Evolutionary conservation across 2,113 vertebrate species (phyloP), one percentile per base, ranked within the genome.

Genomic region (Aleadryas rufinucha): DNA sequence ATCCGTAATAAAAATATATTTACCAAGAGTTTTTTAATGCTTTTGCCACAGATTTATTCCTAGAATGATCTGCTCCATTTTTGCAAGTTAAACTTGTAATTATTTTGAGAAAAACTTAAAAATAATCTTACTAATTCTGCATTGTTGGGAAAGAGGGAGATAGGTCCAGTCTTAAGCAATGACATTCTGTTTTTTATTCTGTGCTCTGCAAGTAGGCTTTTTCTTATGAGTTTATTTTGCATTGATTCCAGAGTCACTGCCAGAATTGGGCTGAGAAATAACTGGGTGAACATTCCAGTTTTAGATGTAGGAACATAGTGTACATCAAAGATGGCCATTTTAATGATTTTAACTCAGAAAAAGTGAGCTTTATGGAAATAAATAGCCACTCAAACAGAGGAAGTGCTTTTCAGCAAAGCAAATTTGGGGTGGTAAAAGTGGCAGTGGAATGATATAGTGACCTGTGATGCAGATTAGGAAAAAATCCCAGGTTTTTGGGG

Each of bases 221-320:
- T 77, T 16, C 53, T 59, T 80, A 16, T n/a, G 47, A 50, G 44
- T 75, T 87, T 87, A 35, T 64, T 89, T 93, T 64, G 35, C n/a
- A 4, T 22, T 65, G 37, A 70, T 69, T 90, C 33, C 22, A 42
- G 70, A 56, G 26, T 49, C 26, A 9, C 31, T 88, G 63, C 31
- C 37, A 50, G 37, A 57, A 80, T 6, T 77, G 7, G 4, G 31
- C 26, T 85, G 70, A 76, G 75, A 77, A 84, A 16, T 61, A 69
- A 66, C 41, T 28, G 37, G 30, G 20, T 0, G 0, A 79, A 49
- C 2, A 8, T 17, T 59, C 68, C 30, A 27, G 6, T 74, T 94
- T 77, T 39, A 70, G 26, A 14, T 70, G 7, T 17, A 49, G 77
- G 27, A 78, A 52, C 17, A 17, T 9, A 22, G 9, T 22, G 27